Evolutionary conservation across 2,113 vertebrate genomes (phyloP), one percentile per base, ranked within the genome.

Genomic region (Chlorodrepanis virens): DNA sequence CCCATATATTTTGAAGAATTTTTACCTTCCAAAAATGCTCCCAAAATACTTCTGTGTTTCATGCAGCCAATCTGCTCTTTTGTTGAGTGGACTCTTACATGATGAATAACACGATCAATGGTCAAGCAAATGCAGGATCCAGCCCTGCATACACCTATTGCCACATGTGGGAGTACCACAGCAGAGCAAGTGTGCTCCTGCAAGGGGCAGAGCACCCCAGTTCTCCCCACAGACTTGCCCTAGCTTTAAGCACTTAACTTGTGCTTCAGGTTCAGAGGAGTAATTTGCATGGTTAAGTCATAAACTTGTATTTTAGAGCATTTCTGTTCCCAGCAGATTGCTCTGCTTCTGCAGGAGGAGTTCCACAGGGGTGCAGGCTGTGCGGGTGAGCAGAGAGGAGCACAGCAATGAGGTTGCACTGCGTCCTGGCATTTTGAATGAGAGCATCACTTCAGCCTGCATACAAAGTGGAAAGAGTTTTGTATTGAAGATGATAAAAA

Each of bases 181-280:
- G 7, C 60, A 37, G 29, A 63, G 28, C 0, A 0, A 50, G 28
- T 3, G 16, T 33, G n/a, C 10, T 56, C 37, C 91, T 74, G 54
- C 42, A 18, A 44, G 23, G 9, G 24, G 4, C 12, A 39, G 37
- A 29, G 19, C 40, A 53, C 37, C 67, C 25, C 4, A 3, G 10
- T 47, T 44, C 22, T 71, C 10, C 2, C 22, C 1, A 3, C 0
- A 1, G 44, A 33, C 39, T 33, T 61, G 19, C 40, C 37, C n/a
- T 31, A 39, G 6, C 57, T 72, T 83, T 37, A 89, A 61, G 40
- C 12, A 21, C 15, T 45, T 65, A n/a, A 45, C 19, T 13, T 52
- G 33, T 60, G 29, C 61, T 72, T 90, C 50, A 69, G 31, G 24
- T 44, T 83, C 76, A 69, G 44, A 59, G 42, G 44, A 64, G 47